phyloP scores from a whole-genome alignment of 2,113 vertebrate genomes.

The Orycteropus afer region DNA sequence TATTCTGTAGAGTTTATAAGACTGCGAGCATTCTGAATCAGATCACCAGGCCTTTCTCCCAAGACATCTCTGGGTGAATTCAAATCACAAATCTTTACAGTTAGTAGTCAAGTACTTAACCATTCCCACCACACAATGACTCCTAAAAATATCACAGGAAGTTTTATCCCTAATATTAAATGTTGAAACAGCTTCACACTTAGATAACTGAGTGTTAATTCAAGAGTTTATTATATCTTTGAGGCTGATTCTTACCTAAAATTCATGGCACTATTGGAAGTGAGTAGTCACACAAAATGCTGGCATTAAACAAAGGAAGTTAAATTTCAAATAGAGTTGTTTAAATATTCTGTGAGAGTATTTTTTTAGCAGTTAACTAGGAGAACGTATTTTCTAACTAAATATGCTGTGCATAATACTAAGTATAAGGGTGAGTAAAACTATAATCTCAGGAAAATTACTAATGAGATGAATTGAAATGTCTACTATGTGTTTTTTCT shows the following conservation, averaged over 20 bases:
- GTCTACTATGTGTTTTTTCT: slow-evolving; percentile 29
- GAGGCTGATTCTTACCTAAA: slow-evolving; percentile 69
- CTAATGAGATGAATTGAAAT: background rate
- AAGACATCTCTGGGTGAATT: too few relatives aligned
- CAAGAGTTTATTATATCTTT: slow-evolving; percentile 68
- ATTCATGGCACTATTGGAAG: slow-evolving; percentile 64
- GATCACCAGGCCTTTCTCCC: too few relatives aligned
- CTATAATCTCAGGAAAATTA: slow-evolving; percentile 21
- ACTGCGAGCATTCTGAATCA: too few relatives aligned
- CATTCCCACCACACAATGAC: too few relatives aligned
- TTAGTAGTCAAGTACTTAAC: too few relatives aligned
- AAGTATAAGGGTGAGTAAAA: background rate
- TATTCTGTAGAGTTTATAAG: too few relatives aligned
- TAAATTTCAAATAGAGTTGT: slow-evolving; percentile 74
- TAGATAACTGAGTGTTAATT: slow-evolving; percentile 58
- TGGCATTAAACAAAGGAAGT: slow-evolving; percentile 77
- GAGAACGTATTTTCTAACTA: slow-evolving; percentile 67
- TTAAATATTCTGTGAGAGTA: slow-evolving; percentile 70
- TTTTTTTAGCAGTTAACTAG: slow-evolving; percentile 62
- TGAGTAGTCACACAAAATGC: slow-evolving; percentile 60
- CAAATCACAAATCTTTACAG: too few relatives aligned
- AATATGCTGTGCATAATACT: background rate
- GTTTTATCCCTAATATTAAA: background rate
- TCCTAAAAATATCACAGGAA: background rate
- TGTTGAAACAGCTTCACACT: background rate